Evolutionary conservation across 2,888 invertebrate species (phyloP), one percentile per base, ranked within the genome.

Genomic region (Hirtodrosophila confusa): DNA sequence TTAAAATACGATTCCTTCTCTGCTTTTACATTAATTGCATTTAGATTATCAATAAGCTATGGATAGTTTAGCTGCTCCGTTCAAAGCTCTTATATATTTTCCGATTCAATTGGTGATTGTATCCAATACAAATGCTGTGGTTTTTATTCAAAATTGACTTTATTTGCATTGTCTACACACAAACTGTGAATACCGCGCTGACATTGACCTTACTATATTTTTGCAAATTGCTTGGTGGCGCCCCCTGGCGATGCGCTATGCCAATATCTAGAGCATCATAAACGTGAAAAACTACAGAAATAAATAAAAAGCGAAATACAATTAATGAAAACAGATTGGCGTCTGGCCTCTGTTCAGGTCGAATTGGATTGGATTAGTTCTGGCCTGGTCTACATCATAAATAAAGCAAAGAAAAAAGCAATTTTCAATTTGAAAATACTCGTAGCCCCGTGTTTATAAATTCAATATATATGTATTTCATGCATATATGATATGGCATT

Each of bases 291-390:
- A 37, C 29, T 40, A 51, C 50, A 73, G 54, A 83, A 68, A 75
- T 54, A 63, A 51, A 47, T 39, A 45, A 57, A 51, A 62, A 50
- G 48, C 65, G 56, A 58, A 61, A 57, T 72, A 63, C 80, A 51
- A 68, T 69, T 74, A 70, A 80, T 66, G 60, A 62, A 68, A 70
- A 60, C 65, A 62, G 54, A 64, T 63, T 69, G 50, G 41, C 12
- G 48, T 11, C 40, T 53, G 41, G 51, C 71, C 56, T 57, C 71
- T 24, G 64, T 39, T 56, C 39, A 40, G 69, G 56, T 64, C 48
- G 39, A 23, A 49, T 51, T 39, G 43, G 24, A 60, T 63, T 31
- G 29, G 7, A 27, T 55, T 48, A 41, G 35, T 12, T 17, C 12
- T 57, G 55, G 35, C 55, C 57, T 54, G 57, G 40, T 56, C 55